Conservation (phyloP, 35 echinoderm and acorn worm species). For the Stichopus chloronotus region DNA sequence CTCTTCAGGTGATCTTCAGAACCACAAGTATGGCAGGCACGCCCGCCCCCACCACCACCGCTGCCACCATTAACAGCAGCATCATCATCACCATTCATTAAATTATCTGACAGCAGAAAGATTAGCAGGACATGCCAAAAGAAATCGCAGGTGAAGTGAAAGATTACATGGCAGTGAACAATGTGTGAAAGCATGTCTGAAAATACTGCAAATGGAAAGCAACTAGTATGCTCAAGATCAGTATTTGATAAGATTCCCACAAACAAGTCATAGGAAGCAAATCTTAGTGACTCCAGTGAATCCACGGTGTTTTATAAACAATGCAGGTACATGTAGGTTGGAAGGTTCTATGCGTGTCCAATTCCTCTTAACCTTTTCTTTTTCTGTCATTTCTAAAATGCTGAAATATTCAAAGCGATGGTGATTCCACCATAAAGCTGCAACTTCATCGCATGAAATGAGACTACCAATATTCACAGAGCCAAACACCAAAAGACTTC, state of each 20-base stretch:
- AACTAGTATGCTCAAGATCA: background rate
- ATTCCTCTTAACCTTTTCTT: background rate
- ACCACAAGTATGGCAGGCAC: constrained; percentile 64
- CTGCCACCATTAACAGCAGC: background rate
- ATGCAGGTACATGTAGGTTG: no score
- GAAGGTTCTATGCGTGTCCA: background rate
- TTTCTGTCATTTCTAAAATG: background rate
- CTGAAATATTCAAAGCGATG: background rate
- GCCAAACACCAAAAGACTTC: background rate
- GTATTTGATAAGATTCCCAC: background rate
- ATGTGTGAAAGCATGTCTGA: background rate
- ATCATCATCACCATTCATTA: background rate
- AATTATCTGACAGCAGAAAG: background rate
- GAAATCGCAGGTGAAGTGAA: background rate
- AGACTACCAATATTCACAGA: background rate
- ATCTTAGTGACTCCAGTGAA: no score
- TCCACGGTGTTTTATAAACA: no score
- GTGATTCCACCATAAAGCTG: background rate
- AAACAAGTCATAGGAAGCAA: no score
- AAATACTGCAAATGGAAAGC: background rate
- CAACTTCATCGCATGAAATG: background rate
- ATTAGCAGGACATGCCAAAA: background rate
- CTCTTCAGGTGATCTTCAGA: constrained; percentile 71
- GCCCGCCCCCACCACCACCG: constrained; percentile 44
- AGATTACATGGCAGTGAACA: background rate